Percentiles rank a stretch among this genome's conserved stretches.
Evolutionary conservation across 2,113 vertebrate genomes (phyloP).

Genomic region (Chunga burmeisteri): DNA sequence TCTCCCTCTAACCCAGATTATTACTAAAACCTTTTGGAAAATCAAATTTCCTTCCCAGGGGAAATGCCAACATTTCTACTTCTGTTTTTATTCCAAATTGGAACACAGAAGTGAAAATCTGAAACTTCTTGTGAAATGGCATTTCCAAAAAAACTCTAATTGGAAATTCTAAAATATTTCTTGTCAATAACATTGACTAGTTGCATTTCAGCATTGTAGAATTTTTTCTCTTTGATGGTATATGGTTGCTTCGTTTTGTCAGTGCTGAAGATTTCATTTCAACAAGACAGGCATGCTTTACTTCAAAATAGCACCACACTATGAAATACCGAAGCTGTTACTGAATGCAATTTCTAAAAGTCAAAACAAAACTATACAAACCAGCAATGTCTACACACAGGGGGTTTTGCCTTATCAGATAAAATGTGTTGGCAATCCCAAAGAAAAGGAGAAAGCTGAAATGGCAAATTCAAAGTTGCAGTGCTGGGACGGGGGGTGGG

Average conservation of each 20-base stretch:
- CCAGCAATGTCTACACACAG: too few relatives aligned
- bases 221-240: not conserved
- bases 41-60: not conserved
- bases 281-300: not conserved
- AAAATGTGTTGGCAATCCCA: accelerated
- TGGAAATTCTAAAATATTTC: not conserved
- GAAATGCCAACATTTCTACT: not conserved
- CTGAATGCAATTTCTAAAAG: not conserved
- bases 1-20: not conserved
- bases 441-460: not conserved
- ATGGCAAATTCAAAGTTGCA: not conserved
- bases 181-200: accelerated
- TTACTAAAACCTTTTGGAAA: not conserved
- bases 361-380: too few relatives aligned
- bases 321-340: not conserved
- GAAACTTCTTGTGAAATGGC: not conserved
- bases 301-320: accelerated
- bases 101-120: not conserved
- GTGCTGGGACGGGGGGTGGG: accelerated
- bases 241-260: not conserved
- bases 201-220: accelerated
- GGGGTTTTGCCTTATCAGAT: not conserved
- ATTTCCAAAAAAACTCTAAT: not conserved
- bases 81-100: not conserved
- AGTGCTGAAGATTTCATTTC: accelerated